phyloP scores from a whole-genome alignment of 2,113 vertebrate species.

The Callionymus lyra region DNA sequence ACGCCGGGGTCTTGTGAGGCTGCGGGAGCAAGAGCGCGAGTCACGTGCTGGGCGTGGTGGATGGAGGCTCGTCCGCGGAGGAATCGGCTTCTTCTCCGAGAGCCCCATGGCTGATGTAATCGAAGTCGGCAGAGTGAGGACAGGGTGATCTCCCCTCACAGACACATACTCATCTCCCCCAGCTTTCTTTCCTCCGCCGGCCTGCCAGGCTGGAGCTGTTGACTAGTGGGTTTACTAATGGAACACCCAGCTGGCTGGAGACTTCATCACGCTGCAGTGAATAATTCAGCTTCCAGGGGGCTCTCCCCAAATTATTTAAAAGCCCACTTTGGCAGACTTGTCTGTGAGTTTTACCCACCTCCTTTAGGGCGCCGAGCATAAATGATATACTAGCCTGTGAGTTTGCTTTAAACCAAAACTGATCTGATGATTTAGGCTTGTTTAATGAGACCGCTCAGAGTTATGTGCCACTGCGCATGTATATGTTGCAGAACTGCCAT shows the following conservation, averaged over 20 bases:
- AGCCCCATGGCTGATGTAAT: constrained; percentile 53
- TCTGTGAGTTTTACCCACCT: constrained; percentile 17
- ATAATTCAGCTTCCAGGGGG: constrained; percentile 67
- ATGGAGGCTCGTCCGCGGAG: constrained; percentile 15
- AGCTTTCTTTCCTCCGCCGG: constrained; percentile 20
- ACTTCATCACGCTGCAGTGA: constrained; percentile 59
- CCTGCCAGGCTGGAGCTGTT: constrained; percentile 43
- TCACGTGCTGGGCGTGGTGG: constrained; percentile 28
- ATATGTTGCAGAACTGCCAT: too few species aligned
- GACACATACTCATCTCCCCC: constrained; percentile 20
- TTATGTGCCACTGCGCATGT: constrained; percentile 4
- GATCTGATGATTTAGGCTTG: constrained; percentile 11
- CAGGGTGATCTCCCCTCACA: constrained; percentile 24
- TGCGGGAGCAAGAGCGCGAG: constrained; percentile 5
- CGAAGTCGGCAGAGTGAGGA: constrained; percentile 53
- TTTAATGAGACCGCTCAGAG: constrained; percentile 15
- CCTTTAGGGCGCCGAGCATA: constrained; percentile 8
- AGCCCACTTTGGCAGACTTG: constrained; percentile 18
- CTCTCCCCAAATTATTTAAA: constrained; percentile 67
- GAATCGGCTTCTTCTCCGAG: constrained; percentile 29
- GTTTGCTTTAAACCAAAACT: constrained; percentile 9
- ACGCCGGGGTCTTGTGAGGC: constrained; percentile 21
- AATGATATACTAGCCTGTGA: constrained; percentile 14
- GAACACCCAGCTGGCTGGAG: constrained; percentile 58
- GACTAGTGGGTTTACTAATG: constrained; percentile 49